Conservation (phyloP, 2,888 invertebrate species). For the Melikaiella ostensackeni region DNA sequence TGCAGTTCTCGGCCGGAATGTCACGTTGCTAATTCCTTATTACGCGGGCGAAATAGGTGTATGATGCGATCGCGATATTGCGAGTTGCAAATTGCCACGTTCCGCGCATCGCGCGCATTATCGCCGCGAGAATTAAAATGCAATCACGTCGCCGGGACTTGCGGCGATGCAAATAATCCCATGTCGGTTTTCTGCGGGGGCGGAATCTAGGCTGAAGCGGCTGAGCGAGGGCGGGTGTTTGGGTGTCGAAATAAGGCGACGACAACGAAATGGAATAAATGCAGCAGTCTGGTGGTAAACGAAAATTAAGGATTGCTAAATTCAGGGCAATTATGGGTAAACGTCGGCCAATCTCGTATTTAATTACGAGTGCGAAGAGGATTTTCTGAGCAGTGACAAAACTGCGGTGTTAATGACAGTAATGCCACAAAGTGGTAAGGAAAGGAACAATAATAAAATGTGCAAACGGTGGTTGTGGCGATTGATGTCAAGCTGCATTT, state of each 20-base stretch:
- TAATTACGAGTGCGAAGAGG: slow-evolving; percentile 64
- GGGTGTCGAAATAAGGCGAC: neutral
- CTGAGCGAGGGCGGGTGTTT: neutral
- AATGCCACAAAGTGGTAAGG: slow-evolving; percentile 62
- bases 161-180: slow-evolving; percentile 52
- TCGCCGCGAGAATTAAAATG: slow-evolving; percentile 67
- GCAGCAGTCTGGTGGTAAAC: slow-evolving; percentile 56
- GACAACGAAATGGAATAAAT: slow-evolving; percentile 54
- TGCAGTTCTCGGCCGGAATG: slow-evolving; percentile 53
- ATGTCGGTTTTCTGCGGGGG: slow-evolving; percentile 43
- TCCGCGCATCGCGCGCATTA: slow-evolving; percentile 60
- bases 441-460: slow-evolving; percentile 68
- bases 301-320: slow-evolving; percentile 73
- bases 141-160: slow-evolving; percentile 59
- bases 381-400: slow-evolving; percentile 52
- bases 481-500: slow-evolving; percentile 52
- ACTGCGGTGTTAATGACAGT: slow-evolving; percentile 70
- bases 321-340: slow-evolving; percentile 66
- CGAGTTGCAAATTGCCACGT: slow-evolving; percentile 57
- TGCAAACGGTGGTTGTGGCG: slow-evolving; percentile 54
- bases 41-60: slow-evolving; percentile 56
- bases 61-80: slow-evolving; percentile 57
- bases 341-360: slow-evolving; percentile 71
- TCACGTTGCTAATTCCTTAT: slow-evolving; percentile 63
- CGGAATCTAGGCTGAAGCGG: neutral